phyloP scores from a whole-genome alignment of 1,140 invertebrate genomes.

The Gryon sp. region DNA sequence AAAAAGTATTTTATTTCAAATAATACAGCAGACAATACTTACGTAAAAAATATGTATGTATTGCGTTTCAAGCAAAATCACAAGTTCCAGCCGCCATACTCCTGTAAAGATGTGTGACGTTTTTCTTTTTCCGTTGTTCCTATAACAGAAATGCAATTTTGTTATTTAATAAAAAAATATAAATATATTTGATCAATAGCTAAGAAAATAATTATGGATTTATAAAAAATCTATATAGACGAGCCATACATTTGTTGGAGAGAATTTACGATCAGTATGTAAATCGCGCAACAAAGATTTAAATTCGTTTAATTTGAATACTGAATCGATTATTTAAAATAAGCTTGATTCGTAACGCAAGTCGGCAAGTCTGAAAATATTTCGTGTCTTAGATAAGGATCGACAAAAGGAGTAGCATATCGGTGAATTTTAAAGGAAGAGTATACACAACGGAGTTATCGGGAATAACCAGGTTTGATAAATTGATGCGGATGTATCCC shows the following conservation, averaged over 20 bases:
- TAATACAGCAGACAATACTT: constrained; percentile 8
- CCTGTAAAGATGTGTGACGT: not conserved
- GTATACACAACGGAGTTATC: constrained; percentile 29
- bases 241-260: no score
- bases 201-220: not conserved
- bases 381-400: constrained; percentile 24
- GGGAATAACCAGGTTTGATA: constrained; percentile 20
- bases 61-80: constrained; percentile 59
- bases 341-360: constrained; percentile 6
- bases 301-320: constrained; percentile 42
- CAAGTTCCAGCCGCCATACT: constrained; percentile 72
- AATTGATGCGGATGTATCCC: constrained; percentile 46
- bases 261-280: no score
- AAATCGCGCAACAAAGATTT: constrained; percentile 9
- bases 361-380: constrained; percentile 16
- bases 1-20: not conserved
- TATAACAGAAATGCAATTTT: constrained; percentile 27
- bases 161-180: no score
- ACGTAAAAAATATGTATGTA: constrained; percentile 1
- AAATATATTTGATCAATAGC: no score
- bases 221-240: not conserved
- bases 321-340: constrained; percentile 42
- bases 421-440: constrained; percentile 52
- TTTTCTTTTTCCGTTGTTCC: not conserved
- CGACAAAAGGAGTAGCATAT: constrained; percentile 32